Evolutionary conservation across 2,797 vertebrate genomes (phyloP).

Genomic region (Crocidura indochinensis): DNA sequence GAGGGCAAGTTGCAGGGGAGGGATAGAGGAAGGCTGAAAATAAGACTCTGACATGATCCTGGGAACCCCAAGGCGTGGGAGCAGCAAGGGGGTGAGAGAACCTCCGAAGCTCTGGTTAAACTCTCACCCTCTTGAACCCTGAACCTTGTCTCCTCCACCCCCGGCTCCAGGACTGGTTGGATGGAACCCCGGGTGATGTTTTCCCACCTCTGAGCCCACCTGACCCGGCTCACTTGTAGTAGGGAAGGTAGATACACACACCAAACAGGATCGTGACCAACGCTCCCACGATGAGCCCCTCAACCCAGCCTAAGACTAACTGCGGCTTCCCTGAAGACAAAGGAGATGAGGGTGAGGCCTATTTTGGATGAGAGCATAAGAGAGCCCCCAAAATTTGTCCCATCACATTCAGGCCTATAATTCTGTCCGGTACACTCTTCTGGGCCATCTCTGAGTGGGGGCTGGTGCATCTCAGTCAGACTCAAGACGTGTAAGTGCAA

Average conservation of each 20-base stretch:
- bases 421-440: background rate
- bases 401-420: too few relatives aligned
- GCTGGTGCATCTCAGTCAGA: background rate
- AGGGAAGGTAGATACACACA: background rate
- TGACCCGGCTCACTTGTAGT: slow-evolving; percentile 48
- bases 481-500: too few relatives aligned
- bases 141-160: background rate
- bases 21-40: too few relatives aligned
- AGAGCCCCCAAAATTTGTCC: background rate
- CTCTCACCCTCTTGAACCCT: too few relatives aligned
- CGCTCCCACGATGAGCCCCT: background rate
- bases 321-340: background rate
- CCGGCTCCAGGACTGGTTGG: background rate
- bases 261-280: background rate
- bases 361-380: rapidly evolving
- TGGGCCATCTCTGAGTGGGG: background rate
- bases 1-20: too few relatives aligned
- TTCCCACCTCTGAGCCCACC: background rate
- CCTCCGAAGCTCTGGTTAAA: too few relatives aligned
- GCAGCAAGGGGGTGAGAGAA: too few relatives aligned
- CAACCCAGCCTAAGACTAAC: background rate
- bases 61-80: too few relatives aligned
- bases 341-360: background rate
- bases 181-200: too few relatives aligned
- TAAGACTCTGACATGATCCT: too few relatives aligned